Conservation (phyloP, 2,888 invertebrate species). For the Habroteleia sp. region DNA sequence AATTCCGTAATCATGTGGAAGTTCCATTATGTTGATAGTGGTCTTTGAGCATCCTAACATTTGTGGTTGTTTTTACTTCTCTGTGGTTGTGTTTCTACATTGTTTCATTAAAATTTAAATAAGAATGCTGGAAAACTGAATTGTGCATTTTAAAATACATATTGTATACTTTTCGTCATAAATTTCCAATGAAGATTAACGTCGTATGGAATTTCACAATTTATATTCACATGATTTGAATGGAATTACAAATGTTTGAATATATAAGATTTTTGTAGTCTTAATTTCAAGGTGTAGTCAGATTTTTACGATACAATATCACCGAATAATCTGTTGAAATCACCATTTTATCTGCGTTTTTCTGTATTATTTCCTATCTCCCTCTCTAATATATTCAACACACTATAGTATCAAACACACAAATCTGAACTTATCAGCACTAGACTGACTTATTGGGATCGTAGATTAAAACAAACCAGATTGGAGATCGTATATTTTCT, state of each 20-base stretch:
- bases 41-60: background rate
- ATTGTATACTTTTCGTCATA: too few species aligned
- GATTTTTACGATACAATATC: background rate
- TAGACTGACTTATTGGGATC: slow-evolving; percentile 22
- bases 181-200: too few species aligned
- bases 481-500: slow-evolving; percentile 15
- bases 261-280: background rate
- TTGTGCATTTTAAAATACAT: too few species aligned
- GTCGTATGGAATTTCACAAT: too few species aligned
- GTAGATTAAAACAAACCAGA: slow-evolving; percentile 20
- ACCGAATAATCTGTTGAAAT: background rate
- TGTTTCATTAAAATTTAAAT: slow-evolving; percentile 14
- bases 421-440: slow-evolving; percentile 29
- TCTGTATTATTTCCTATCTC: slow-evolving; percentile 13
- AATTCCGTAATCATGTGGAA: slow-evolving; percentile 7
- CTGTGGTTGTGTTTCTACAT: too few species aligned
- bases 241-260: background rate
- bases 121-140: background rate
- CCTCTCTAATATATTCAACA: slow-evolving; percentile 13
- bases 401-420: slow-evolving; percentile 28
- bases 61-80: background rate
- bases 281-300: too few species aligned
- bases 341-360: slow-evolving; percentile 1
- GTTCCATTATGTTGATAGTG: slow-evolving; percentile 18
- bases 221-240: too few species aligned